Evolutionary conservation across 2,113 vertebrate species (phyloP).

Genomic region (Lamprologus ornatipinnis): DNA sequence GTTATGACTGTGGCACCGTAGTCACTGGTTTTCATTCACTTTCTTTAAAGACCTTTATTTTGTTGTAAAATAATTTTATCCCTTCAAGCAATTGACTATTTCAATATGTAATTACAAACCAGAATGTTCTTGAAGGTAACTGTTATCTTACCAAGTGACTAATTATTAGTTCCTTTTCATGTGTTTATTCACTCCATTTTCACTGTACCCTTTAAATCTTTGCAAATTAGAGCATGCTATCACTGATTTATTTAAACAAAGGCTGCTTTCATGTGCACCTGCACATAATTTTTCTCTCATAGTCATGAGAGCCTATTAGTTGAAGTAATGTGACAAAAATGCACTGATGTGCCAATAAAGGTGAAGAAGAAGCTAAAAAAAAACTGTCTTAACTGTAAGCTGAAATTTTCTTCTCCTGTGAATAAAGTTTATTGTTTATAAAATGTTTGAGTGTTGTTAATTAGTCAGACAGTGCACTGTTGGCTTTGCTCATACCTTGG

Average conservation of each 20-base stretch:
- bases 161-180: neutral
- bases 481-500: conserved; percentile 71
- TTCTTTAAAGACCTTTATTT: neutral
- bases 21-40: neutral
- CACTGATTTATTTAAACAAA: neutral
- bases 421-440: neutral
- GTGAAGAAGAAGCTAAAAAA: neutral
- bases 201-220: neutral
- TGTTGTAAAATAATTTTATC: neutral
- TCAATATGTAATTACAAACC: neutral
- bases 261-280: neutral
- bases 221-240: neutral
- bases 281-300: neutral
- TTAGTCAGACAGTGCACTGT: neutral
- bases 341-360: neutral
- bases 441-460: neutral
- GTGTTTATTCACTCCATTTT: neutral
- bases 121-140: neutral
- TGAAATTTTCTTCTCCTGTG: neutral
- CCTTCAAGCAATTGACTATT: neutral
- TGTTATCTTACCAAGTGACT: neutral
- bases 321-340: neutral
- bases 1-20: neutral
- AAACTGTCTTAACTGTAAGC: neutral
- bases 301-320: neutral